Evolutionary conservation across 1,140 invertebrate species (phyloP).

Genomic region (Drosophila oshimai): DNA sequence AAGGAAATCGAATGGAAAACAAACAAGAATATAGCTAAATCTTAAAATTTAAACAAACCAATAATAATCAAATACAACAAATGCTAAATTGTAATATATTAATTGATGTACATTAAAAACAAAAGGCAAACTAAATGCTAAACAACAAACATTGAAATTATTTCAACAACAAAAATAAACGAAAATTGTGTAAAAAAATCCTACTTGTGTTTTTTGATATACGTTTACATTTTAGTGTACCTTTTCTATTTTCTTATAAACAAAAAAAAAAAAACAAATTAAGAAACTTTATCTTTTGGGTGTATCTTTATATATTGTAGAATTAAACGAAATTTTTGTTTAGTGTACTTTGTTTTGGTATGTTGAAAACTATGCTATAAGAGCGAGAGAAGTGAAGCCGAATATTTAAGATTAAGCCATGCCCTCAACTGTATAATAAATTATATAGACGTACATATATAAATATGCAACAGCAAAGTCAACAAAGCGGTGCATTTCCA

Average conservation of each 20-base stretch:
- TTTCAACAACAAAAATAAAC: conserved; percentile 64
- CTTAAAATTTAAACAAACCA: conserved; percentile 65
- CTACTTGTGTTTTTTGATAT: conserved; percentile 63
- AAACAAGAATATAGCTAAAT: conserved; percentile 67
- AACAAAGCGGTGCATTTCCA: conserved; percentile 71
- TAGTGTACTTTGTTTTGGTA: conserved; percentile 65
- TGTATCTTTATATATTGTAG: conserved; percentile 39
- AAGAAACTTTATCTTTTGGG: conserved; percentile 23
- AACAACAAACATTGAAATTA: conserved; percentile 53
- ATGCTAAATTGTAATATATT: conserved; percentile 74
- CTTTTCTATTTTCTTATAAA: conserved; percentile 3
- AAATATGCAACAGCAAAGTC: conserved; percentile 56
- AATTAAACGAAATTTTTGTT: conserved; percentile 43
- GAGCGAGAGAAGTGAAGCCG: conserved; percentile 36
- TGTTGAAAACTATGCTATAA: conserved; percentile 61
- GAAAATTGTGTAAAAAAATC: conserved; percentile 60
- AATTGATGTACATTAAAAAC: conserved; percentile 64
- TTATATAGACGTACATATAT: conserved; percentile 51
- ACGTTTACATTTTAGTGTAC: conserved; percentile 28
- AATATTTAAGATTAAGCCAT: conserved; percentile 78
- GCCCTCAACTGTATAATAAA: conserved; percentile 80
- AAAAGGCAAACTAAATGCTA: conserved; percentile 25
- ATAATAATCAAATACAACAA: conserved; percentile 61
- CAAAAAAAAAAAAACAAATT: not conserved
- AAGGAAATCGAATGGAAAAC: conserved; percentile 46